Base-by-base conservation (phyloP, 2,888 invertebrate species). In the Chirona hameri region DNA sequence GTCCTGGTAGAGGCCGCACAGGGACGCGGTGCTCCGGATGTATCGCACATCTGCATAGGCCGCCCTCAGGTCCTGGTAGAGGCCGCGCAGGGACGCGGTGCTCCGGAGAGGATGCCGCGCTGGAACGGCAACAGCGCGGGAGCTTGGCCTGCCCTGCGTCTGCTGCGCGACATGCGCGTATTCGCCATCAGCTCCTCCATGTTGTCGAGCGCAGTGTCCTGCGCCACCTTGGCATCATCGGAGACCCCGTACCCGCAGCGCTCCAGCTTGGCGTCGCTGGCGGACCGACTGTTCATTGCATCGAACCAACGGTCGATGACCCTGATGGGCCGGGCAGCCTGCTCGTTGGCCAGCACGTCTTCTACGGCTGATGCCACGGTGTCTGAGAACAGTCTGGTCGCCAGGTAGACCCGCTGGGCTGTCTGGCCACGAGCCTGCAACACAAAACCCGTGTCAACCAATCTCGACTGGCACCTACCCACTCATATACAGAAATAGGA, bases 221-320 rank as follows among this genome's bases (percentile, higher is more conserved):
- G 69, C 9, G 29, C 29, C 12, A 29, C n/a, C 29, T 15, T 27
- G 69, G 27, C 29, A 14, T 10, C 69, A 29, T 27, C 29, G 14
- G 69, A 29, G 29, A 69, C 10, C 29, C 69, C 69, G 69, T 29
- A 69, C 2, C 69, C 29, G 69, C 69, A 69, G 27, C 69, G 69
- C 69, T 69, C 69, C 69, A 29, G 29, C 69, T 69, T 69, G 69
- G 69, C 0, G 69, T 69, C 69, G 29, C 27, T 29, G 29, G 29
- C 29, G 29, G 7, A 29, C 14, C 69, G 69, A 12, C 29, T 69
- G 29, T 69, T 69, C 69, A 69, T 29, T 0, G 29, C 14, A n/a
- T 69, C 69, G 69, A 69, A 69, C 69, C 69, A 69, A 5, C 69
- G 69, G 69, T 69, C 69, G 69, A 69, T 69, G 29, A n/a, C 29